Base-by-base conservation (phyloP, 2,888 invertebrate species). In the Dynastes hyllus region DNA sequence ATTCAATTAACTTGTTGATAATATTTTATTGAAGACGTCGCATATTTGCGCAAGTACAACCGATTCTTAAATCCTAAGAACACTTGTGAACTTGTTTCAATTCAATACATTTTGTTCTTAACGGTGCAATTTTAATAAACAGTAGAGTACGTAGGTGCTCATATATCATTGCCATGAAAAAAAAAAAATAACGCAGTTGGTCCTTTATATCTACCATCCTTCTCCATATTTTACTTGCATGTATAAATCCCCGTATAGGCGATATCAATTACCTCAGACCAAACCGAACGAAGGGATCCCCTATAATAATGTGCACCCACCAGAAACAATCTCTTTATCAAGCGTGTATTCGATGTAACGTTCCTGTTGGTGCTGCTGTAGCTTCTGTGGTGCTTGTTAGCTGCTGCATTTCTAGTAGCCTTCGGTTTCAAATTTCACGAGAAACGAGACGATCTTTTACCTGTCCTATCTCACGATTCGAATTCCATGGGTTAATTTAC, bases 391-490 rank as follows among this genome's bases (percentile, higher is more conserved):
- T 78, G 81, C 79, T 53, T n/a, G 53, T 53, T 53, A 53, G 55
- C 55, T 58, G 55, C 22, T 79, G 82, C 80, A 82, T 81, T 82
- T 80, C 80, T 83, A 82, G 83, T 83, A 83, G 83, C 83, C 29
- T 69, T 79, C 53, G 80, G 80, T 82, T 76, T 83, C 81, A 81
- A 81, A 82, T 83, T 82, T 83, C 83, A 80, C 75, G 69, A 77
- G 81, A 79, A 79, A 79, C 80, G 71, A 70, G 73, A 78, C 11
- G 45, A n/a, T 58, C 67, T 81, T 80, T 80, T 81, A 81, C 81
- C 81, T 81, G 82, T 53, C n/a, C 53, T 13, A n/a, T 53, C 53
- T n/a, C 16, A 58, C 16, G 22, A 22, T 22, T 58, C 2, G 22
- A 58, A 58, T 22, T 58, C 55, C 55, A 58, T 16, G 8, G 45